A percentile compares a stretch with the other conserved stretches of the same genome.
phyloP scores from a whole-genome alignment of 2,113 vertebrate species.

The Trachemys scripta region DNA sequence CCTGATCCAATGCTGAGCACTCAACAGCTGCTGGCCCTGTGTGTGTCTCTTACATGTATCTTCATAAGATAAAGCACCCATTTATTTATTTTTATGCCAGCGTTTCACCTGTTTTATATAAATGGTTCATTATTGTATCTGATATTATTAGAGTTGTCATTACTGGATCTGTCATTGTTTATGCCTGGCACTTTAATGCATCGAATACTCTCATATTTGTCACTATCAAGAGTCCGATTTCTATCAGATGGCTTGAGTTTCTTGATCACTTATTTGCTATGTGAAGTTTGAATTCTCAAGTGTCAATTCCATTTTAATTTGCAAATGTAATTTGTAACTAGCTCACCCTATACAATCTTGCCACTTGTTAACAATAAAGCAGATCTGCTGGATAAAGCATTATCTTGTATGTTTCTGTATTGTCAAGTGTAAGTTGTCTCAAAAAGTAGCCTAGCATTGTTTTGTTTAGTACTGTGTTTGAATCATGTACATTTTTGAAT shows the following conservation, averaged over 20 bases:
- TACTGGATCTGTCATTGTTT: conserved; percentile 44
- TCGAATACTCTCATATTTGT: conserved; percentile 20
- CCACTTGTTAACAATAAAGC: conserved; percentile 65
- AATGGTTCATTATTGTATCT: background rate
- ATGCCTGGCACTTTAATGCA: background rate
- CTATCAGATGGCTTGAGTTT: background rate
- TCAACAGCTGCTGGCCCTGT: background rate
- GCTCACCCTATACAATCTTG: conserved; percentile 22
- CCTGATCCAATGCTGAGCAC: background rate
- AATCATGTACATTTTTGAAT: background rate
- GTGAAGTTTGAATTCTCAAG: conserved; percentile 25
- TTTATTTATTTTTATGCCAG: conserved; percentile 48
- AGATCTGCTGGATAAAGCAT: background rate
- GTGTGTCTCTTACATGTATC: background rate
- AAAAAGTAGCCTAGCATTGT: background rate
- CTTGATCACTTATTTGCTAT: background rate
- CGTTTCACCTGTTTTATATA: background rate
- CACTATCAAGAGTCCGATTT: background rate
- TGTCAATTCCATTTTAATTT: conserved; percentile 35
- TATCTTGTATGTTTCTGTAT: background rate
- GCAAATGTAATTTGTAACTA: conserved; percentile 39
- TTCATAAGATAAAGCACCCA: background rate
- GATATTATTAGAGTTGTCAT: conserved; percentile 10
- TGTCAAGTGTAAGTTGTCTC: background rate
- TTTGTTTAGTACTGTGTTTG: background rate